phyloP scores from a whole-genome alignment of 2,888 invertebrate genomes.

The Amiota minor region DNA sequence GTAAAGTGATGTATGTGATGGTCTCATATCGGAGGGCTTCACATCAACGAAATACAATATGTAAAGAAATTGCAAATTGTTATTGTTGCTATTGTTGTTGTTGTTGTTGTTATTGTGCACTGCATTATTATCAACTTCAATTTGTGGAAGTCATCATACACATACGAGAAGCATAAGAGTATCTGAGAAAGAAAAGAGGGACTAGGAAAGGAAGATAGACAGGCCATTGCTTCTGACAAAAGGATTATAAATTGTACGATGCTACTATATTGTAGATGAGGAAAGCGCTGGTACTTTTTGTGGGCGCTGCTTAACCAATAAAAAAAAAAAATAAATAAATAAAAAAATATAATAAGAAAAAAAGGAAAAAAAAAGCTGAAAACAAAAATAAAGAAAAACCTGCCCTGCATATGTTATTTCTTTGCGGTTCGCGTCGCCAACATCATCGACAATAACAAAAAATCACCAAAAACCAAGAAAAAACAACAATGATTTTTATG shows the following conservation, averaged over 20 bases:
- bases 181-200: background rate
- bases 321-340: background rate
- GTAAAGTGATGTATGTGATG: background rate
- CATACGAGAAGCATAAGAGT: background rate
- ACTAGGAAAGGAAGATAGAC: background rate
- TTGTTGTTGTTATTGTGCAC: slow-evolving; percentile 38
- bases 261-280: background rate
- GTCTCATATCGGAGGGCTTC: background rate
- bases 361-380: too few relatives aligned
- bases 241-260: too few relatives aligned
- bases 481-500: slow-evolving; percentile 20
- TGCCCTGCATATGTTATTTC: slow-evolving; percentile 61
- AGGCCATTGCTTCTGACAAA: too few relatives aligned
- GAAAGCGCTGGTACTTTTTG: slow-evolving; percentile 5
- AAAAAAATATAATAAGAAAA: background rate
- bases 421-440: background rate
- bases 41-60: slow-evolving; percentile 29
- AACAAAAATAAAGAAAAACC: slow-evolving; percentile 44
- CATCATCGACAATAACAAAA: background rate
- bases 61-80: slow-evolving; percentile 58
- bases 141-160: slow-evolving; percentile 40
- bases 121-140: slow-evolving; percentile 69
- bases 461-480: background rate
- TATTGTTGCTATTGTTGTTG: slow-evolving; percentile 25
- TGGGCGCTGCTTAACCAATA: slow-evolving; percentile 9